Conservation (phyloP, 1,140 invertebrate genomes). For the Pseudachorutes palmiensis region DNA sequence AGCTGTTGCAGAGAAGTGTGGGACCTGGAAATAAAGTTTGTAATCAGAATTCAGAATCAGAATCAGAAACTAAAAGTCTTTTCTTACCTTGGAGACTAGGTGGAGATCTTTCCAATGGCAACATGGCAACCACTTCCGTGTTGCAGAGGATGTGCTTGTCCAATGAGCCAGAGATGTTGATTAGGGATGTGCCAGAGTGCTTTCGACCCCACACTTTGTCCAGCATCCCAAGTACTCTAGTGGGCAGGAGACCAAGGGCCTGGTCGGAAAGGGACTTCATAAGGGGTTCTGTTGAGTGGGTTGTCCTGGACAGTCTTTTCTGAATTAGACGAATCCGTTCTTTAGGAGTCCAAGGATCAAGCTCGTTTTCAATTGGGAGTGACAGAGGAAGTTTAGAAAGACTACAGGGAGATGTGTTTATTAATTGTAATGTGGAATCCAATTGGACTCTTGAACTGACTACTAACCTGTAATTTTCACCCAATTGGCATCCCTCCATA, state of each 20-base stretch:
- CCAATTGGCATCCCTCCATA: background rate
- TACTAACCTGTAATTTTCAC: background rate
- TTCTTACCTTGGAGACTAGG: background rate
- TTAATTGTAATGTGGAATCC: too few relatives aligned
- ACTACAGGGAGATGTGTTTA: too few relatives aligned
- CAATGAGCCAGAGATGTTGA: background rate
- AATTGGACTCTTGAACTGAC: too few relatives aligned
- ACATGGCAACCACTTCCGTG: background rate
- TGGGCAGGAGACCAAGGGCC: background rate
- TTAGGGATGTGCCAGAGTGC: background rate
- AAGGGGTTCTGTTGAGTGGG: background rate
- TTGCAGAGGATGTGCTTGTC: background rate
- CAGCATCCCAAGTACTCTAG: background rate
- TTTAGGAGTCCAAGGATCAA: background rate
- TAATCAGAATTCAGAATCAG: background rate
- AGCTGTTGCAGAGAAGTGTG: background rate
- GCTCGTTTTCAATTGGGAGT: background rate
- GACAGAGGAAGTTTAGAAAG: background rate
- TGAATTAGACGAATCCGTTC: slow-evolving; percentile 1
- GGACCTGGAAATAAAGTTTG: background rate
- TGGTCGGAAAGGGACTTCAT: background rate
- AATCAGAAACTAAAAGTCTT: background rate
- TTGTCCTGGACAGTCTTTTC: background rate
- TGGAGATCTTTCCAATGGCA: slow-evolving; percentile 1
- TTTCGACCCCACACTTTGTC: background rate